phyloP scores from a whole-genome alignment of 23 tunicate genomes.

The Halocynthia aurantium region DNA sequence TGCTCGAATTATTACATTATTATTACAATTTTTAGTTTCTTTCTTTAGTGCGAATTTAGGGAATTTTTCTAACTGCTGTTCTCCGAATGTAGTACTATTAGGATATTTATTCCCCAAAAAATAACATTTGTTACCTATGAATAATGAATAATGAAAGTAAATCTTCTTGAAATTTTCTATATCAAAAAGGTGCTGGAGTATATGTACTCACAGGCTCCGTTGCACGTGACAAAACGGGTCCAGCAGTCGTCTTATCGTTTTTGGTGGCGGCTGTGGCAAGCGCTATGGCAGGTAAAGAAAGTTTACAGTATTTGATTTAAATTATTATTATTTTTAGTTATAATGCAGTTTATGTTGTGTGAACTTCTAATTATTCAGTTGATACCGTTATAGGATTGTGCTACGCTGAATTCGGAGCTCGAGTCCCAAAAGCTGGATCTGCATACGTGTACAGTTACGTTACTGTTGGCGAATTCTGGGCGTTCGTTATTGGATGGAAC shows the following conservation, averaged over 20 bases:
- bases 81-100: background rate
- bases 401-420: constrained; percentile 91
- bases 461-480: constrained; percentile 92
- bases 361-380: background rate
- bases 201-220: constrained; percentile 90
- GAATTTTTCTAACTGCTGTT: no score
- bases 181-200: constrained; percentile 72
- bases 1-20: background rate
- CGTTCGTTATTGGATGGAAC: constrained; percentile 96
- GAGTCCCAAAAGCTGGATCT: constrained; percentile 96
- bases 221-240: constrained; percentile 71
- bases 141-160: no score
- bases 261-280: constrained; percentile 85
- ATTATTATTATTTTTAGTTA: background rate
- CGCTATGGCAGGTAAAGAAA: constrained; percentile 72
- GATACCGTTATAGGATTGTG: constrained; percentile 58
- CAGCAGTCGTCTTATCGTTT: constrained; percentile 71
- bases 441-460: constrained; percentile 93
- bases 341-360: background rate
- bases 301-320: background rate
- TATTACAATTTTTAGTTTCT: no score
- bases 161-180: background rate
- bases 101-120: background rate
- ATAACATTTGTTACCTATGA: background rate
- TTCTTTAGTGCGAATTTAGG: no score